These are phyloP conservation scores for Drosophila paramelanica DNA, from an alignment of 2,888 invertebrate species.

Conservation along the genomic window DNA sequence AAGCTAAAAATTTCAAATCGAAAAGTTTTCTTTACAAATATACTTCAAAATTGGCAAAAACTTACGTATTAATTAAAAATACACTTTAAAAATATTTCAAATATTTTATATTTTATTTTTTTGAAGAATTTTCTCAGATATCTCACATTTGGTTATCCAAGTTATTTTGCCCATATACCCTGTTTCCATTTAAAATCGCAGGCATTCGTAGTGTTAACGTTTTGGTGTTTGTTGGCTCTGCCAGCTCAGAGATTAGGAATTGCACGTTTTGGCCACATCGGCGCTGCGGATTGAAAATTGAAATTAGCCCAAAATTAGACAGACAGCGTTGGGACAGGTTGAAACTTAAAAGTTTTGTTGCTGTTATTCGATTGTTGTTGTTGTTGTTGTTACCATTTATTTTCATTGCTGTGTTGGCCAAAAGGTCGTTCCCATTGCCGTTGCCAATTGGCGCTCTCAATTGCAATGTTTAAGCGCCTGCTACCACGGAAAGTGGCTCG, in stretches of 20 bases:
- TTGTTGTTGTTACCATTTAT: slow-evolving; percentile 11
- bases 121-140: too few species aligned
- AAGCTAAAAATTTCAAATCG: too few species aligned
- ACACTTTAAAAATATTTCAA: too few species aligned
- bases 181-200: neutral
- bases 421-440: slow-evolving; percentile 62
- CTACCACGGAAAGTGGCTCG: slow-evolving; percentile 51
- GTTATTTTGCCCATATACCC: neutral
- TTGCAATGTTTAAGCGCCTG: slow-evolving; percentile 66
- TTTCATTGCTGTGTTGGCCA: slow-evolving; percentile 28
- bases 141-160: too few species aligned
- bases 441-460: slow-evolving; percentile 60
- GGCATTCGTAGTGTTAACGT: slow-evolving; percentile 45
- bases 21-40: too few species aligned
- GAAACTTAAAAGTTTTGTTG: slow-evolving; percentile 34
- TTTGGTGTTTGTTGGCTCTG: slow-evolving; percentile 34
- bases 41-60: too few species aligned
- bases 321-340: slow-evolving; percentile 64
- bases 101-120: too few species aligned
- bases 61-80: too few species aligned
- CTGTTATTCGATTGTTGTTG: neutral
- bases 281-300: slow-evolving; percentile 60
- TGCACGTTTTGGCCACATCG: slow-evolving; percentile 26
- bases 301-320: slow-evolving; percentile 72
- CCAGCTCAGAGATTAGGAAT: slow-evolving; percentile 61